These are phyloP conservation scores for Hylaea fasciaria DNA, from an alignment of 2,888 invertebrate genomes.

Conservation along the genomic window DNA sequence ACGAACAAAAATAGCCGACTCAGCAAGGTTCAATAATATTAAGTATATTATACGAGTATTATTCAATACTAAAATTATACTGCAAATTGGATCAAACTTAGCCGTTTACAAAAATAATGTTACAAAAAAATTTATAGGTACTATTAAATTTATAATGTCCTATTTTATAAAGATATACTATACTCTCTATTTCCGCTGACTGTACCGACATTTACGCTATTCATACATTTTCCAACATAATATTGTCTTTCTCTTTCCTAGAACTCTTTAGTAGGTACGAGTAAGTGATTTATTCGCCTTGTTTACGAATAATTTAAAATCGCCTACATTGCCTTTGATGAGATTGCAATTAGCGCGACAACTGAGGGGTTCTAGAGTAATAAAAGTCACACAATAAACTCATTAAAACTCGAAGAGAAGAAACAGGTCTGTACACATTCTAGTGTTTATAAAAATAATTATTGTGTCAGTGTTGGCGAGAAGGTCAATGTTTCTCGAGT, in stretches of 20 bases:
- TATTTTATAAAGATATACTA: no score
- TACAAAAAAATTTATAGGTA: no score
- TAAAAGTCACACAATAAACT: constrained; percentile 16
- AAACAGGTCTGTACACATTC: not conserved
- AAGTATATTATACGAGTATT: no score
- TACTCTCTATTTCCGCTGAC: not conserved
- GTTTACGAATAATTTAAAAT: constrained; percentile 22
- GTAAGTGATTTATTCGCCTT: constrained; percentile 27
- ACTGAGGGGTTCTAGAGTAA: constrained; percentile 9
- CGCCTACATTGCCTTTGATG: constrained; percentile 20
- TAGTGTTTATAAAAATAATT: constrained; percentile 6
- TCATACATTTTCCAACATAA: constrained; percentile 19
- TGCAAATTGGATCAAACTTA: no score
- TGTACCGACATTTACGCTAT: not conserved
- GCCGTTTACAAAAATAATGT: no score
- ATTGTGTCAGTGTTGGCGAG: constrained; percentile 3
- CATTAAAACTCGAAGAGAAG: constrained; percentile 2
- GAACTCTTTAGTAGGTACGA: constrained; percentile 15
- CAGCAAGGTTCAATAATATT: no score
- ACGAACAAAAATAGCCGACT: no score
- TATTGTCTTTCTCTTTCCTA: constrained; percentile 23
- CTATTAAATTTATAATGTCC: no score
- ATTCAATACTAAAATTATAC: no score
- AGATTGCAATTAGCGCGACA: constrained; percentile 21
- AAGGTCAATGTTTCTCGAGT: no score